Conservation (phyloP, 2,888 invertebrate species). For the Pilophorus perplexus region DNA sequence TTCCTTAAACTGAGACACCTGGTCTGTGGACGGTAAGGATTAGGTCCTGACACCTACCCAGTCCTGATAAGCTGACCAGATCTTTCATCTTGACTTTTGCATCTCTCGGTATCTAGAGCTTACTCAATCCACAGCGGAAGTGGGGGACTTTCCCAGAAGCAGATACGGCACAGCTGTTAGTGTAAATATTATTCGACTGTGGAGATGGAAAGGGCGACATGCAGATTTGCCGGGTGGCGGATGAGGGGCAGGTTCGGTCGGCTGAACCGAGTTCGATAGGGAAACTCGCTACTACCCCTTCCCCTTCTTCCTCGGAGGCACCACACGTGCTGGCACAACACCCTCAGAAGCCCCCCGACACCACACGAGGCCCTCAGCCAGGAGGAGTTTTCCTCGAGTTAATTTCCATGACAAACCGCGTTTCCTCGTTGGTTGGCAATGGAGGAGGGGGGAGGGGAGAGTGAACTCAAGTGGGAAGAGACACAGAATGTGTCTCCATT, state of each 20-base stretch:
- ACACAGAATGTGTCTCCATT: conserved; percentile 39
- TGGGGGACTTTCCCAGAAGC: too few relatives aligned
- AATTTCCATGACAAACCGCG: conserved; percentile 37
- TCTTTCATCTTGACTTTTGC: too few relatives aligned
- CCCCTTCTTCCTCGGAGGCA: background rate
- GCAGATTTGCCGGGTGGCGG: conserved; percentile 11
- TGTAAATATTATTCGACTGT: conserved; percentile 21
- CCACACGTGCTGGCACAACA: conserved; percentile 8
- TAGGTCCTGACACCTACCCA: too few relatives aligned
- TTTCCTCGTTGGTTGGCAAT: too few relatives aligned
- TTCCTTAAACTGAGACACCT: too few relatives aligned
- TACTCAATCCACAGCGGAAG: too few relatives aligned
- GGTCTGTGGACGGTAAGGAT: too few relatives aligned
- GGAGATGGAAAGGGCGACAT: conserved; percentile 7
- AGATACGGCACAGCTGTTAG: conserved; percentile 19
- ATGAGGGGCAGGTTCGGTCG: conserved; percentile 4
- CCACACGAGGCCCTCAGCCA: background rate
- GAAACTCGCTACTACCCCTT: background rate
- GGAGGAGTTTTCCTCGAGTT: conserved; percentile 31
- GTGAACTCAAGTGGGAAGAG: conserved; percentile 27
- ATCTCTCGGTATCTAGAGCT: too few relatives aligned
- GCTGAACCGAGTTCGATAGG: background rate
- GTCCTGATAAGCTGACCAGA: too few relatives aligned
- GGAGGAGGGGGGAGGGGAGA: conserved; percentile 11
- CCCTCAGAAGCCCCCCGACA: background rate